phyloP scores from a whole-genome alignment of 92 coral and sea anemone species.

The Pocillopora grandis region DNA sequence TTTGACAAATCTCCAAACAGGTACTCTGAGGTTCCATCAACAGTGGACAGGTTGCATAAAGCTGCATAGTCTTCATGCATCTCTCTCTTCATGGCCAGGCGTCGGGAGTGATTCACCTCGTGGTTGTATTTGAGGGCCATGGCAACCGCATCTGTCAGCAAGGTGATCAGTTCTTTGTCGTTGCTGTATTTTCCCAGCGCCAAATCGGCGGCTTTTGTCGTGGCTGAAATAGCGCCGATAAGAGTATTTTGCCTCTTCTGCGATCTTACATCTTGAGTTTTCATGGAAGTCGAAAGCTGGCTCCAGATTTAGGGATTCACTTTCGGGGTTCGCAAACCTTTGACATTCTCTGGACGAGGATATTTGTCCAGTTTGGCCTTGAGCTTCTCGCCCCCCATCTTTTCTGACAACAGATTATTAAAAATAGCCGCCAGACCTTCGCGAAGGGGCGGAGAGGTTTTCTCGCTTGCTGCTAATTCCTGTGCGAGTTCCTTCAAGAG shows the following conservation, averaged over 20 bases:
- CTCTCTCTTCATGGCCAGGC: conserved; percentile 50
- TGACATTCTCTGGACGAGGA: conserved; percentile 15
- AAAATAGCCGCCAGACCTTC: conserved; percentile 49
- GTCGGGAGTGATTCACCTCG: conserved; percentile 41
- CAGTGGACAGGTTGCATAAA: conserved; percentile 38
- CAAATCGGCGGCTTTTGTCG: conserved; percentile 47
- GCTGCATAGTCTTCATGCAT: conserved; percentile 46
- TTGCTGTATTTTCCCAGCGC: conserved; percentile 42
- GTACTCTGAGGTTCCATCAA: conserved; percentile 34
- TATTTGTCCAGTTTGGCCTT: conserved; percentile 37
- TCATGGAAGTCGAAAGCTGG: conserved; percentile 38
- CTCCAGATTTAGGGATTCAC: conserved; percentile 51
- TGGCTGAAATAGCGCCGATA: conserved; percentile 36
- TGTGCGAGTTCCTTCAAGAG: conserved; percentile 30
- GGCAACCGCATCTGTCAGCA: conserved; percentile 62
- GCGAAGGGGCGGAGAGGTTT: conserved; percentile 33
- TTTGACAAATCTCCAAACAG: conserved; percentile 42
- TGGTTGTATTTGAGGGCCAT: conserved; percentile 55
- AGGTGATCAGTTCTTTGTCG: conserved; percentile 38
- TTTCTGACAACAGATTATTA: conserved; percentile 27
- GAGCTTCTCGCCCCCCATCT: conserved; percentile 46
- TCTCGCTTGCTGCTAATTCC: conserved; percentile 38
- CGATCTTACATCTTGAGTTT: conserved; percentile 37
- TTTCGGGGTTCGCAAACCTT: conserved; percentile 36
- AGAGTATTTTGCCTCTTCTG: conserved; percentile 34